phyloP scores from a whole-genome alignment of 2,113 vertebrate genomes.

The Vulpes lagopus region DNA sequence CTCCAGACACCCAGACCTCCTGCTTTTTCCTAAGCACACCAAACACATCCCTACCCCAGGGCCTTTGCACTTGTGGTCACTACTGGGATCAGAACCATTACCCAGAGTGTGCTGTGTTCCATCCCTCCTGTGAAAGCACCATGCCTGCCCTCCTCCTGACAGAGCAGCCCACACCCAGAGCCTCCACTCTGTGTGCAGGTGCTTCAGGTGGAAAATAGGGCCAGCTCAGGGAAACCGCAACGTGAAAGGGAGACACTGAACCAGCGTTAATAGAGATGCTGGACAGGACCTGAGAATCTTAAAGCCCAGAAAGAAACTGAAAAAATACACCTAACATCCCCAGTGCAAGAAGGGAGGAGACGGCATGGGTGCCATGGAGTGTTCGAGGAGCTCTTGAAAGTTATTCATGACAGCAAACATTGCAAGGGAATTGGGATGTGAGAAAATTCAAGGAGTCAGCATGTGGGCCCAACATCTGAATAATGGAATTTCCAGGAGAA shows the following conservation, averaged over 20 bases:
- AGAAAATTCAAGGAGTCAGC: fast-evolving
- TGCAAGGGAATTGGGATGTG: neutral
- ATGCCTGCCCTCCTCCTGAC: fast-evolving
- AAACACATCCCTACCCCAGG: neutral
- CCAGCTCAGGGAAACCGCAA: neutral
- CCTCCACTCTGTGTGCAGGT: fast-evolving
- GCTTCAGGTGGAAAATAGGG: too few species aligned
- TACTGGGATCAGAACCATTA: neutral
- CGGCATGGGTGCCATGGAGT: fast-evolving
- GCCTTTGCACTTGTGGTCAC: neutral
- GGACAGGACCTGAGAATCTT: neutral
- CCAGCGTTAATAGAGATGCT: fast-evolving
- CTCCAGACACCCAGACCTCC: too few species aligned
- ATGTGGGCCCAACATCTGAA: fast-evolving
- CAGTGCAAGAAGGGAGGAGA: neutral
- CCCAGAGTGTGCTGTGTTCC: too few species aligned
- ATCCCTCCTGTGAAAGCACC: neutral
- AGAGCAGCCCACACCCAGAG: neutral
- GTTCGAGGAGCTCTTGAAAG: too few species aligned
- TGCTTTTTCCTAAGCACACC: neutral
- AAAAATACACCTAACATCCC: fast-evolving
- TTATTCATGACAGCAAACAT: fast-evolving
- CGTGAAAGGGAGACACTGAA: neutral
- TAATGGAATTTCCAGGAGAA: too few species aligned
- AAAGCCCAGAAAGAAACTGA: neutral